These are phyloP conservation scores for Pelagia noctiluca DNA, from an alignment of 30 jellyfish, hydroid and myxozoan species.

Conservation along the genomic window DNA sequence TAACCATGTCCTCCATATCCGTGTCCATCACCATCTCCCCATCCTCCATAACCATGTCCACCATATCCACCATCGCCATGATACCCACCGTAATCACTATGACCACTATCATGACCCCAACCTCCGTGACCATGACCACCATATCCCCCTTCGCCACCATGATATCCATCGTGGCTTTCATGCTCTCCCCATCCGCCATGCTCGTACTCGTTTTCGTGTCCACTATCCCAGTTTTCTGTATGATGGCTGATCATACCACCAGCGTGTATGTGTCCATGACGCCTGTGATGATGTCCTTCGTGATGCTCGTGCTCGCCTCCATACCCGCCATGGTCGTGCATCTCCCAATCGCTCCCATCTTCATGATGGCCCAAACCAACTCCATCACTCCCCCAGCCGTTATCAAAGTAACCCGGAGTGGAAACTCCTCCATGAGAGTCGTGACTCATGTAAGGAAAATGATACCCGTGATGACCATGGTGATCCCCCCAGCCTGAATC, in stretches of 20 bases:
- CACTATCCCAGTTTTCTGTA: constrained; percentile 47
- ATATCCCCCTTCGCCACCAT: constrained; percentile 7
- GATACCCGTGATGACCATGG: constrained; percentile 66
- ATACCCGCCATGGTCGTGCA: constrained; percentile 5
- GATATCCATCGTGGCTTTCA: constrained; percentile 27
- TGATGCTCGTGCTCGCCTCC: constrained; percentile 42
- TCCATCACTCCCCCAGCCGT: constrained; percentile 79
- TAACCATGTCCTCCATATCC: too few species aligned
- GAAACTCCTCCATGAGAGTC: constrained; percentile 63
- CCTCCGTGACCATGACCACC: not conserved
- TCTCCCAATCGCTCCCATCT: not conserved
- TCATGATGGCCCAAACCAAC: constrained; percentile 38
- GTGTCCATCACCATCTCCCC: too few species aligned
- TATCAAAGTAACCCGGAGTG: constrained; percentile 59
- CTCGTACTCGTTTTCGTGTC: constrained; percentile 43
- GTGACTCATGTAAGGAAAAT: constrained; percentile 40
- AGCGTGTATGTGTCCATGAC: constrained; percentile 53
- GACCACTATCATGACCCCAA: not conserved
- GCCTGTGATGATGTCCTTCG: constrained; percentile 9
- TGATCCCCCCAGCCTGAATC: constrained; percentile 25
- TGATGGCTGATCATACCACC: constrained; percentile 65
- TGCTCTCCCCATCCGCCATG: constrained; percentile 43
- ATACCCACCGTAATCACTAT: constrained; percentile 1
- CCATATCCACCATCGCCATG: constrained; percentile 10
- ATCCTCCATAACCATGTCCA: constrained; percentile 3